These are phyloP conservation scores for Trachelus stipa DNA, from an alignment of 2,888 invertebrate species.

Conservation along the genomic window DNA sequence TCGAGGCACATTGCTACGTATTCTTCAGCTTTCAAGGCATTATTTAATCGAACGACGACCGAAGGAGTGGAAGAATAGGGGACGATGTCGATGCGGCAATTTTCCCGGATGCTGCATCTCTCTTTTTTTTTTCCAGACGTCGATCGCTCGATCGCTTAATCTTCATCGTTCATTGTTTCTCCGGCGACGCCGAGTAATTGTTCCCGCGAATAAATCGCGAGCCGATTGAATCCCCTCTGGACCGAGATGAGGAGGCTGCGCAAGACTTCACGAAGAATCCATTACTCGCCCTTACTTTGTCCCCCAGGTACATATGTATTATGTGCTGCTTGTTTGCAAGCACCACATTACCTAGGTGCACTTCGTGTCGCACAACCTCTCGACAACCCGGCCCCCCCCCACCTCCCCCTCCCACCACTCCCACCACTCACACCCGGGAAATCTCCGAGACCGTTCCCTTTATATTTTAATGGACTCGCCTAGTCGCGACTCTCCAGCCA, in stretches of 20 bases:
- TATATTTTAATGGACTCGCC: neutral
- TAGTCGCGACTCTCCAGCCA: neutral
- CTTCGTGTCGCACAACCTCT: neutral
- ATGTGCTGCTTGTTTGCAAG: neutral
- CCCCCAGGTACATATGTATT: neutral
- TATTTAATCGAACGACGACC: neutral
- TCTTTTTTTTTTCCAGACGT: neutral
- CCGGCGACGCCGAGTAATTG: neutral
- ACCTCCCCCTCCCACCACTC: no score
- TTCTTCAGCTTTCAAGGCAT: neutral
- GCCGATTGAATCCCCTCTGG: neutral
- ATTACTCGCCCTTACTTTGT: neutral
- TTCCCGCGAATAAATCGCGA: neutral
- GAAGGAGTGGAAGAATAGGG: neutral
- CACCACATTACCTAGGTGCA: neutral
- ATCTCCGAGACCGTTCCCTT: neutral
- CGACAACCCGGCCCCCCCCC: neutral
- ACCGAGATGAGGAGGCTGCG: neutral
- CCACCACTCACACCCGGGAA: neutral
- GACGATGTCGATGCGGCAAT: neutral
- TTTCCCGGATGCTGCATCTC: neutral
- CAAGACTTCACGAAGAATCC: neutral
- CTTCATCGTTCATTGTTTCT: neutral
- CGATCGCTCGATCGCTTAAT: neutral
- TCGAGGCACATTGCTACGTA: neutral